These are phyloP conservation scores for Anthoscopus minutus DNA, from an alignment of 2,113 vertebrate species.

Conservation along the genomic window DNA sequence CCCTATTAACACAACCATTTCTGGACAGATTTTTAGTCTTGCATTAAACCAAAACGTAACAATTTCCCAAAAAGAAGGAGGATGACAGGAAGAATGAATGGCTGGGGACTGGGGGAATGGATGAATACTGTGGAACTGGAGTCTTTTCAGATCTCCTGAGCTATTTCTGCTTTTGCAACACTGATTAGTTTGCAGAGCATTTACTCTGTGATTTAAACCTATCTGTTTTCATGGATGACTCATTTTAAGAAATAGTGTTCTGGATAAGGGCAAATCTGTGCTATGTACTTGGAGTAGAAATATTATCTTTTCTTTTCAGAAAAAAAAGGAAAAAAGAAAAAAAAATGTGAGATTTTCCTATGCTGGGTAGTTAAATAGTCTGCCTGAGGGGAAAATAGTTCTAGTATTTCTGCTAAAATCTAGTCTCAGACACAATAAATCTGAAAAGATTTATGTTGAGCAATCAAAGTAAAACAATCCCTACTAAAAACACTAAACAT, in stretches of 20 bases:
- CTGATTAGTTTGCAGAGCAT: not conserved
- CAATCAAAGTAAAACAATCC: not conserved
- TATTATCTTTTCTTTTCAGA: not conserved
- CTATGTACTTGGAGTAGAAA: not conserved
- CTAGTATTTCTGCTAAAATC: not conserved
- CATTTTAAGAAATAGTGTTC: not conserved
- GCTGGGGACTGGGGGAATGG: not conserved
- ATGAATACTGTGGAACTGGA: not conserved
- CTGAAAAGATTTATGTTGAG: not conserved
- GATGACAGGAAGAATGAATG: not conserved
- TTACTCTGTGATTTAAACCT: slow-evolving; percentile 28
- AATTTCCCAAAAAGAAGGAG: not conserved
- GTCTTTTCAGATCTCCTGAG: not conserved
- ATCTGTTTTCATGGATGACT: slow-evolving; percentile 7
- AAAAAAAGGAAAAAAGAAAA: not conserved
- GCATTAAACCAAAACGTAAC: not conserved
- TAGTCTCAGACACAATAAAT: not conserved
- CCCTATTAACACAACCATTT: not conserved
- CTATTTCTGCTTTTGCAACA: slow-evolving; percentile 28
- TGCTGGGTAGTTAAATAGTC: not conserved
- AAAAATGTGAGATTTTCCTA: not conserved
- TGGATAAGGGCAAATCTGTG: not conserved
- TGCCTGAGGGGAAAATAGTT: not conserved
- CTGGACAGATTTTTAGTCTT: not conserved
- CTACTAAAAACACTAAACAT: not conserved